Percentiles rank a stretch among this genome's conserved stretches.
Evolutionary conservation across 2,113 vertebrate species (phyloP).

Genomic region (Rhinogobius similis): DNA sequence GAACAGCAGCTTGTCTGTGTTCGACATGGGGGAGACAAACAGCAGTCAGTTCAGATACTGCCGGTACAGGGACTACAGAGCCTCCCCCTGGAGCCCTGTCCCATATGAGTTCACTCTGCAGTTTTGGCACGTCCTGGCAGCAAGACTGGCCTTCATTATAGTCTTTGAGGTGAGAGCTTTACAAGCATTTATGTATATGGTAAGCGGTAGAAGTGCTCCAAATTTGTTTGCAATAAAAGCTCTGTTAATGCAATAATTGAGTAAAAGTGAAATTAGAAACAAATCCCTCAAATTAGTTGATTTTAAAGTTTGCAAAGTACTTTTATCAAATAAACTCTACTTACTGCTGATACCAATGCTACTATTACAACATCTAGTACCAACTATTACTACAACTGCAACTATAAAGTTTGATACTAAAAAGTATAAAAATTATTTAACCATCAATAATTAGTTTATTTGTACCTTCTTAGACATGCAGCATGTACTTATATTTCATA

Average conservation of each 20-base stretch:
- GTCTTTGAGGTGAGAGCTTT: slow-evolving; percentile 88
- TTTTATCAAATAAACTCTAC: no score
- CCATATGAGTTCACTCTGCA: slow-evolving; percentile 96
- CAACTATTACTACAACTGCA: background rate
- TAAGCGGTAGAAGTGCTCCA: slow-evolving; percentile 13
- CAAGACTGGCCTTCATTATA: slow-evolving; percentile 95
- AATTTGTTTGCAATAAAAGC: background rate
- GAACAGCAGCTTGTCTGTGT: slow-evolving; percentile 95
- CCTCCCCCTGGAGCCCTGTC: slow-evolving; percentile 86
- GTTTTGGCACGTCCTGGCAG: slow-evolving; percentile 96
- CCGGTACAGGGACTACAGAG: slow-evolving; percentile 96
- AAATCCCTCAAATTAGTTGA: no score
- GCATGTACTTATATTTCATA: background rate
- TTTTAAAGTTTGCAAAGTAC: no score
- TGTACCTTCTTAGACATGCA: no score
- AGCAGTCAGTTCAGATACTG: slow-evolving; percentile 84
- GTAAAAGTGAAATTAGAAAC: background rate
- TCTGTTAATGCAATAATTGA: background rate
- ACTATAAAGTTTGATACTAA: no score
- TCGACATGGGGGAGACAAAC: slow-evolving; percentile 86
- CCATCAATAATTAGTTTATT: background rate
- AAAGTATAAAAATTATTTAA: no score
- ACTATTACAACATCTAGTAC: no score
- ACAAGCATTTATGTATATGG: slow-evolving; percentile 16
- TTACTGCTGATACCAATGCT: no score